A percentile compares a stretch with the other conserved stretches of the same genome.
Evolutionary conservation across 2,113 vertebrate genomes (phyloP).

Genomic region (Sialia sialis): DNA sequence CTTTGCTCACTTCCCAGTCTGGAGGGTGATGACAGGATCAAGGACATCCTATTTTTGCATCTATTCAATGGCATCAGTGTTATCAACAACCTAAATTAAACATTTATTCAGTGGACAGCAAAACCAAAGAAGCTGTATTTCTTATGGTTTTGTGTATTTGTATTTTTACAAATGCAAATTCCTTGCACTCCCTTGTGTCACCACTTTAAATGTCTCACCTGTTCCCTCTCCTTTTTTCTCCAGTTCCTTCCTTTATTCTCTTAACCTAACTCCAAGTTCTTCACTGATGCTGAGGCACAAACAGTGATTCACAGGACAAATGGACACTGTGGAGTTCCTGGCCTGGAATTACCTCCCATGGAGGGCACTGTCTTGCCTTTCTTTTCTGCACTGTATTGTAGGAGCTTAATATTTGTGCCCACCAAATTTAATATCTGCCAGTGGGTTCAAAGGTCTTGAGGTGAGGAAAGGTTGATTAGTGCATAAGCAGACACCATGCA

Average conservation of each 20-base stretch:
- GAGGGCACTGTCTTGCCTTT: background rate
- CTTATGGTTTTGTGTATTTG: background rate
- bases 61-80: background rate
- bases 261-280: background rate
- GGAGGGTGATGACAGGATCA: background rate
- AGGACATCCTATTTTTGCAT: background rate
- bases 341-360: accelerated
- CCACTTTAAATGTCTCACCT: background rate
- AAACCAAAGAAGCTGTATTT: background rate
- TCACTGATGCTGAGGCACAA: background rate
- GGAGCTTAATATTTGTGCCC: background rate
- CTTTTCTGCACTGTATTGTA: background rate
- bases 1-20: background rate
- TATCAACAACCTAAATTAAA: background rate
- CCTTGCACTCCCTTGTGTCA: background rate
- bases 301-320: background rate
- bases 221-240: background rate
- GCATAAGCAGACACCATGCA: background rate
- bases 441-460: background rate
- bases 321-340: background rate
- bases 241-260: background rate
- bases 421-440: background rate
- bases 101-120: background rate
- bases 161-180: background rate
- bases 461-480: background rate